Conservation (phyloP, 2,888 invertebrate genomes). For the Ormyrus nitidulus region DNA sequence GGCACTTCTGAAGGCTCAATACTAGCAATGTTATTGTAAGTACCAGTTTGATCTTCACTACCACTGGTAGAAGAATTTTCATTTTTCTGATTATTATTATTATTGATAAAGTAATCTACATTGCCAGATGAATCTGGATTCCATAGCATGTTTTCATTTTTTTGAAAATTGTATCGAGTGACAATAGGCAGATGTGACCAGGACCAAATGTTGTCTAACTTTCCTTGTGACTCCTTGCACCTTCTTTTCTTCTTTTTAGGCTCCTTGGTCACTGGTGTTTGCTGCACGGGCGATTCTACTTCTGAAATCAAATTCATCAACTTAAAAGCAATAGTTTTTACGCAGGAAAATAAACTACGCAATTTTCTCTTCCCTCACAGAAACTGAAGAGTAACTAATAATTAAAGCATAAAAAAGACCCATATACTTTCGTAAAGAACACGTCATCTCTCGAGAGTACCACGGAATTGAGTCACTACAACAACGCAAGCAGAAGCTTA, state of each 20-base stretch:
- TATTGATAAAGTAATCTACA: conserved; percentile 46
- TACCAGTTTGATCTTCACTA: conserved; percentile 43
- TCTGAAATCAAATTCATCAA: conserved; percentile 20
- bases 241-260: conserved; percentile 52
- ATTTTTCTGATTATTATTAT: conserved; percentile 23
- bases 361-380: too few species aligned
- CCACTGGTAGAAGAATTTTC: conserved; percentile 48
- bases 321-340: background rate
- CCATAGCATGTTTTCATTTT: conserved; percentile 58
- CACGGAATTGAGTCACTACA: too few species aligned
- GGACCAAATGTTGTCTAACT: conserved; percentile 66
- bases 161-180: conserved; percentile 66
- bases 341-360: too few species aligned
- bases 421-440: too few species aligned
- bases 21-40: background rate
- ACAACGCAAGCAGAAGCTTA: too few species aligned
- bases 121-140: conserved; percentile 49
- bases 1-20: conserved; percentile 38
- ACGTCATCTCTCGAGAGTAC: too few species aligned
- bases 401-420: too few species aligned
- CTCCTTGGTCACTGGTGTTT: conserved; percentile 36
- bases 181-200: conserved; percentile 70
- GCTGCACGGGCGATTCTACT: conserved; percentile 32
- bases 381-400: too few species aligned
- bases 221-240: conserved; percentile 51